Percentiles rank a stretch among this genome's conserved stretches.
Conservation (phyloP, 2,888 invertebrate genomes). For the Lepetodrilus schrolli region DNA sequence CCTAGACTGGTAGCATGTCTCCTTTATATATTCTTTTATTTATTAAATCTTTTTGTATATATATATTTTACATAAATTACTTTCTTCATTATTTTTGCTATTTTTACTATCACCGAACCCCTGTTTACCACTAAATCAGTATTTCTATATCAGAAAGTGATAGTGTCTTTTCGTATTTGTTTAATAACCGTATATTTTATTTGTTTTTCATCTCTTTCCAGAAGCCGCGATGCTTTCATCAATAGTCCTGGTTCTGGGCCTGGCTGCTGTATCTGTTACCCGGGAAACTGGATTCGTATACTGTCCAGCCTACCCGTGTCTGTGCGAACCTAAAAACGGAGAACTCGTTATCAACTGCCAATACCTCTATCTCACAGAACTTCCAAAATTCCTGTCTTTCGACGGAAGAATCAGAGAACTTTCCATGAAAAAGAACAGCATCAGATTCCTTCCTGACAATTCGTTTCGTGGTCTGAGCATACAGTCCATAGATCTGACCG, state of each 20-base stretch:
- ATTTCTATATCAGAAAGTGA: too few relatives aligned
- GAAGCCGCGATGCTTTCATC: background rate
- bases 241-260: conserved; percentile 1
- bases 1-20: too few relatives aligned
- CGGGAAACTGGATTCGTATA: conserved; percentile 45
- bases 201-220: background rate
- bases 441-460: conserved; percentile 39
- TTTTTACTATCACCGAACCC: too few relatives aligned
- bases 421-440: conserved; percentile 45
- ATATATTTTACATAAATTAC: too few relatives aligned
- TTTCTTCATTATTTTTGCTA: too few relatives aligned
- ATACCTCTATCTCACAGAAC: conserved; percentile 41
- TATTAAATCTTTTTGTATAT: too few relatives aligned
- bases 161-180: too few relatives aligned
- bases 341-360: conserved; percentile 45
- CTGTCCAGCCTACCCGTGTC: conserved; percentile 48
- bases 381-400: conserved; percentile 45
- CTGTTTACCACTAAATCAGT: too few relatives aligned
- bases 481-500: conserved; percentile 43
- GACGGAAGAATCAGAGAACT: conserved; percentile 43
- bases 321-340: conserved; percentile 39
- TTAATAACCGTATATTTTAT: background rate
- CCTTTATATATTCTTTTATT: too few relatives aligned
- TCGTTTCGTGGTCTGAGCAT: conserved; percentile 43
- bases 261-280: background rate